Evolutionary conservation across 2,113 vertebrate species (phyloP).

Genomic region (Muntiacus reevesi): DNA sequence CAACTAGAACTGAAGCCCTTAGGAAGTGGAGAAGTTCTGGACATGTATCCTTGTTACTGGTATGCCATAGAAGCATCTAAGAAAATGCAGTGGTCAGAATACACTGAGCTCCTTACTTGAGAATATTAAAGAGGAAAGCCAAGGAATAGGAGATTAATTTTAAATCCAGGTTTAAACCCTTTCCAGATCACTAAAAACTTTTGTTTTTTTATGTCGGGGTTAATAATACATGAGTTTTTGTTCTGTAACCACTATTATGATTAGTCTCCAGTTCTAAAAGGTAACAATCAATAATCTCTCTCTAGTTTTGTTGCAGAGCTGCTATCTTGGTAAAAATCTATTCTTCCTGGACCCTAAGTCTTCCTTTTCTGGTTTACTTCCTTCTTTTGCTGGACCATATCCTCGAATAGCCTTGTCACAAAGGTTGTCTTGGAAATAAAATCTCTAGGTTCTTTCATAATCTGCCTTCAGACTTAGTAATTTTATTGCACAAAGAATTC

Average conservation of each 20-base stretch:
- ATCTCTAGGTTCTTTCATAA: neutral
- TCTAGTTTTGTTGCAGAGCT: neutral
- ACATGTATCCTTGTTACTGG: neutral
- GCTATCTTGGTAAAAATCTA: neutral
- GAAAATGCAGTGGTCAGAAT: neutral
- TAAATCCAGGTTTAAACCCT: neutral
- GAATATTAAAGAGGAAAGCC: neutral
- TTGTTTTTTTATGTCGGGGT: neutral
- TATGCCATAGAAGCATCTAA: neutral
- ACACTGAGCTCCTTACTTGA: neutral
- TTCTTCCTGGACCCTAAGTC: neutral
- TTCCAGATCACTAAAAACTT: neutral
- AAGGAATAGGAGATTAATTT: neutral
- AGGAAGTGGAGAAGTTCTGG: neutral
- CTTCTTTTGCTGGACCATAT: neutral
- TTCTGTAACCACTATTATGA: neutral
- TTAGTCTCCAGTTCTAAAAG: neutral
- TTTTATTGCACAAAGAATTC: neutral
- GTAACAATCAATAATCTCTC: neutral
- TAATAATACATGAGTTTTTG: neutral
- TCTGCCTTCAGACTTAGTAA: neutral
- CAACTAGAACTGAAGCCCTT: neutral
- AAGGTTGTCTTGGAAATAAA: neutral
- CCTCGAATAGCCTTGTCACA: neutral
- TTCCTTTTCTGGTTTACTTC: neutral